phyloP scores from a whole-genome alignment of 2,113 vertebrate species.

The Pica pica region DNA sequence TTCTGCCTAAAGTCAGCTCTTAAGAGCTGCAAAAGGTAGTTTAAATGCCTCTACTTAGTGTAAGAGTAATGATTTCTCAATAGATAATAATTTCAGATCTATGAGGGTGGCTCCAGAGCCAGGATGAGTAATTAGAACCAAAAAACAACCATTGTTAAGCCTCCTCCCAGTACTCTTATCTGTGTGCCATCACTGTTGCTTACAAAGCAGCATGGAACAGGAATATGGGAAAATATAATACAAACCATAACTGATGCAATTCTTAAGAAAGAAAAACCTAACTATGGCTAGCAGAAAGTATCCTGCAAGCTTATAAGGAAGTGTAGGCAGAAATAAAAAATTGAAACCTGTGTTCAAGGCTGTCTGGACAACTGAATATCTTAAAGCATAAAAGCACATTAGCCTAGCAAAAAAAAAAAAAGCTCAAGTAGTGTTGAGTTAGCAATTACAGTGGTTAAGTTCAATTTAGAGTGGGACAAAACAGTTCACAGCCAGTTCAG shows the following conservation, averaged over 20 bases:
- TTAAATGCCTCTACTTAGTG: background rate
- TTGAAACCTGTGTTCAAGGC: background rate
- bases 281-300: background rate
- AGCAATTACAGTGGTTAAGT: background rate
- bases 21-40: background rate
- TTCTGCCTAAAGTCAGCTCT: background rate
- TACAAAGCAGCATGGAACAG: background rate
- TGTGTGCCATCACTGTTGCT: background rate
- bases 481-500: background rate
- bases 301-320: background rate
- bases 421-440: background rate
- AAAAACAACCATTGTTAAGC: background rate
- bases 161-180: background rate
- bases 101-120: background rate
- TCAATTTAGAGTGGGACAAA: background rate
- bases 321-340: background rate
- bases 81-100: background rate
- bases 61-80: background rate
- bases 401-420: background rate
- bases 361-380: background rate
- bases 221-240: background rate
- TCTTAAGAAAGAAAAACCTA: background rate
- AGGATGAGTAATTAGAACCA: background rate
- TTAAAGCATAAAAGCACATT: background rate
- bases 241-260: background rate